Percentiles rank a stretch among this genome's conserved stretches.
phyloP scores from a whole-genome alignment of 2,888 invertebrate species.

The Fragum sueziense region DNA sequence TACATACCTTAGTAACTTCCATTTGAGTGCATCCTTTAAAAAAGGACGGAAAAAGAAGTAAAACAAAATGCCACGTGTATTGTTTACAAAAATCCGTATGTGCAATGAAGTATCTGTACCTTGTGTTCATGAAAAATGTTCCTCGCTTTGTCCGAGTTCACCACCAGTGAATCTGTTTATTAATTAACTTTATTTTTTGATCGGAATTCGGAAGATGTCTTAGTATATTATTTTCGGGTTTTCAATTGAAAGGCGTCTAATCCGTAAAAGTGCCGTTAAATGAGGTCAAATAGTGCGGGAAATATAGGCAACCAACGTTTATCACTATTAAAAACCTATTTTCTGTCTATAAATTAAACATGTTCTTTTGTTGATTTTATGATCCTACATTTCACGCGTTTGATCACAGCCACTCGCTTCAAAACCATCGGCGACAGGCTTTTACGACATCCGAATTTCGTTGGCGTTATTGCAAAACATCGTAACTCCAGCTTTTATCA shows the following conservation, averaged over 20 bases:
- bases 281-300: conserved; percentile 48
- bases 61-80: too few species aligned
- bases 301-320: conserved; percentile 37
- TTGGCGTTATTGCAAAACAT: too few species aligned
- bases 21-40: too few species aligned
- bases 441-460: too few species aligned
- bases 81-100: too few species aligned
- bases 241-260: conserved; percentile 51
- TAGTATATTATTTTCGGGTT: conserved; percentile 50
- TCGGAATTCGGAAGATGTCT: conserved; percentile 35
- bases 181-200: conserved; percentile 54
- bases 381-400: conserved; percentile 57
- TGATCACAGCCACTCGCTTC: conserved; percentile 47
- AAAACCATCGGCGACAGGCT: neutral
- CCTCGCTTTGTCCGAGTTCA: too few species aligned
- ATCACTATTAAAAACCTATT: conserved; percentile 47
- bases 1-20: too few species aligned
- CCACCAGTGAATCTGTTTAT: conserved; percentile 53
- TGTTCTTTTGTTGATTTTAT: conserved; percentile 58
- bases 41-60: too few species aligned
- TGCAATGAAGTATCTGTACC: too few species aligned
- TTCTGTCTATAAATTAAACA: conserved; percentile 52
- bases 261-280: conserved; percentile 48
- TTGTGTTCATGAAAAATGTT: too few species aligned
- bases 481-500: too few species aligned